Conservation (phyloP, 2,797 vertebrate species). For the Malurus splendens region DNA sequence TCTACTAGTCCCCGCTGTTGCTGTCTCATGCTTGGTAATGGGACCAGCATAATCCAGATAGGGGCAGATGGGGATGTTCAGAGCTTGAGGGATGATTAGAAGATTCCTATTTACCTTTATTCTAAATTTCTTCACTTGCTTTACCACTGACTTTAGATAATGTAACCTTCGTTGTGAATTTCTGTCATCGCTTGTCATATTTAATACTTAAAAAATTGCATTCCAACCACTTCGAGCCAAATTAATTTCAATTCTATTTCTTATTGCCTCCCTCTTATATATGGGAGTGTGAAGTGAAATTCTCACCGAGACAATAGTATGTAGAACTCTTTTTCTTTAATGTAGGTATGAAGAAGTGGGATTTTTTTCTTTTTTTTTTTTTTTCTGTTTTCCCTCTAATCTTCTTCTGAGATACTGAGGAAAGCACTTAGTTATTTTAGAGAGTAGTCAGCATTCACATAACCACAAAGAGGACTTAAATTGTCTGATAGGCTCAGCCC, state of each 20-base stretch:
- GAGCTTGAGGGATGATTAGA: not conserved
- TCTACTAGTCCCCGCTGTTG: not conserved
- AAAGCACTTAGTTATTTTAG: not conserved
- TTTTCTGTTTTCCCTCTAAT: fast-evolving
- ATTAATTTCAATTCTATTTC: not conserved
- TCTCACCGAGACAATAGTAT: not conserved
- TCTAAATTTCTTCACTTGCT: not conserved
- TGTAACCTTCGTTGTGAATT: not conserved
- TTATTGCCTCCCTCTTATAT: not conserved
- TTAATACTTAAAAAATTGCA: not conserved
- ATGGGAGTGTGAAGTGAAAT: not conserved
- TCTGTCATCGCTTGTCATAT: not conserved
- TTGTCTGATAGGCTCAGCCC: not conserved
- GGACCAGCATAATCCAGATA: not conserved
- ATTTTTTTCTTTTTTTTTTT: not conserved
- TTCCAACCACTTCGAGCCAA: not conserved
- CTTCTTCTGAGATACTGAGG: not conserved
- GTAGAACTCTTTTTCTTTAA: not conserved
- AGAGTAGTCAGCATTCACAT: not conserved
- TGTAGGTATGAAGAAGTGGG: not conserved
- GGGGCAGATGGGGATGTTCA: not conserved
- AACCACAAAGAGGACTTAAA: not conserved
- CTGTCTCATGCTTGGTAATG: not conserved
- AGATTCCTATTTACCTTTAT: not conserved
- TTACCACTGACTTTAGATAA: not conserved